Base-by-base conservation (phyloP, 2,113 vertebrate species). In the Callospermophilus lateralis region DNA sequence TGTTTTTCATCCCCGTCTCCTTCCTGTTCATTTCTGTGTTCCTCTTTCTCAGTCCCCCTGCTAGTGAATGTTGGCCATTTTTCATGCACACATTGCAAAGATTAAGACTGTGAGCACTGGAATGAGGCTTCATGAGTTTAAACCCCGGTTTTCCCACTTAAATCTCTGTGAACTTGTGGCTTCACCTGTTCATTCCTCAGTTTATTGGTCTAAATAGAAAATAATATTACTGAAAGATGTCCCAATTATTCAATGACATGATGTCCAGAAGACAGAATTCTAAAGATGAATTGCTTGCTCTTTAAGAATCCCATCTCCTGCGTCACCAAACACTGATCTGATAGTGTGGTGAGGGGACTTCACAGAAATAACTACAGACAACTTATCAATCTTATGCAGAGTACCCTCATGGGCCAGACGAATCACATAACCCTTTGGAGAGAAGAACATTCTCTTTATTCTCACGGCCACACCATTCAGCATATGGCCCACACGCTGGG, bases 1-100 rank as follows among this genome's bases (percentile, higher is more conserved):
- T 70, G 1, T 79, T 45, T 90, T n/a, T 28, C 24, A 42, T 22
- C 12, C 2, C 22, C 1, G 0, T 10, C 28, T 3, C 4, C 8
- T 1, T 10, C 1, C 32, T 17, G 0, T 30, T 48, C 48, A 48
- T 48, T 48, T 11, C 48, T 48, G 48, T 48, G 48, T 42, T 77
- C 9, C 8, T 78, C 0, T 28, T 79, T 12, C 24, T 86, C 30
- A 3, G 39, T 5, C 30, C 32, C 20, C 42, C 39, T 70, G 39
- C n/a, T 34, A 13, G n/a, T 72, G 9, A n/a, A 24, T 26, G 37
- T 24, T 73, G 34, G 2, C 30, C 26, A 3, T 17, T 15, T 1
- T 48, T 58, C 8, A 4, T 3, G 48, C 45, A 55, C 17, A 11
- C 4, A 42, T 17, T 0, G 1, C 5, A 10, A 10, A 24, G 30